Evolutionary conservation across 2,888 invertebrate species (phyloP), one percentile per base, ranked within the genome.

Genomic region (Artemia sinica): DNA sequence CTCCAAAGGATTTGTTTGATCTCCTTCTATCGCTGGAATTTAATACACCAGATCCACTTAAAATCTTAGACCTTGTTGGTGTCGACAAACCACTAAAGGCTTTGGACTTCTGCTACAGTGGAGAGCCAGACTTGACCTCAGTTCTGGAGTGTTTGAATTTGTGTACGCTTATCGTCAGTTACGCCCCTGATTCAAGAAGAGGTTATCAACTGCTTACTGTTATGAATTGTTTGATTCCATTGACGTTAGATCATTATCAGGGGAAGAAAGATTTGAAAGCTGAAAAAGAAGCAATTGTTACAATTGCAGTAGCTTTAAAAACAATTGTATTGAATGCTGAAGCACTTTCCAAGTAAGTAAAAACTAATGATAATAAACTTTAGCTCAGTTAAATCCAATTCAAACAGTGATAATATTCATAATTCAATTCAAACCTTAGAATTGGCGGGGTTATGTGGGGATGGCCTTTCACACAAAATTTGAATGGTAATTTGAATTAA

Each of bases 91-190:
- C 91, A 0, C 80, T 95, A 14, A 90, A 91, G 77, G 92, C 96
- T 0, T 88, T 96, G 68, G 98, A 98, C 80, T 96, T 98, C 79
- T 98, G 98, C 78, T 99, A 99, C 77, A 89, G 95, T 73, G 96
- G 97, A 77, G 97, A 98, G 76, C 89, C 93, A 68, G 96, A 96
- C 78, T 92, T 93, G 83, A 95, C 97, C 68, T 91, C 91, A 11
- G 90, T 98, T 9, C 80, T 97, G 71, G 97, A 98, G 77, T 95
- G 95, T 74, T 92, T 98, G 76, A 94, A 95, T n/a, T 84, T 97
- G 69, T 97, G 97, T 77, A 95, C 98, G 0, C 97, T 98, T 85
- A 97, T 98, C 0, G 92, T 97, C 8, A 95, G 96, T 0, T 98
- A 97, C 78, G 89, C 97, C 0, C 92, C 97, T 8, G 97, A 98